Base-by-base conservation (phyloP, 2,113 vertebrate species). In the Anseranas semipalmata region DNA sequence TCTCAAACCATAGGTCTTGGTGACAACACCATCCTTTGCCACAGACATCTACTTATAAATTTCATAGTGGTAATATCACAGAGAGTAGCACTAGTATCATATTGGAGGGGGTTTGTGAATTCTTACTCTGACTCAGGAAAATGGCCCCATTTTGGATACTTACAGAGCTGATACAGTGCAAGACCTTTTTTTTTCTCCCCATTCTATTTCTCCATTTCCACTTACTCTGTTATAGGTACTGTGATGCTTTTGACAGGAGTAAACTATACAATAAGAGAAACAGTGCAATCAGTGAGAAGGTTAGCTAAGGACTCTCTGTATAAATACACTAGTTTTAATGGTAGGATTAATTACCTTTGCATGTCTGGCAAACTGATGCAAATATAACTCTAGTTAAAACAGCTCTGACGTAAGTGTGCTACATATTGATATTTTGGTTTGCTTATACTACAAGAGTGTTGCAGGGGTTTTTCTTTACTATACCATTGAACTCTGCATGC, bases 301-400 rank as follows among this genome's bases (percentile, higher is more conserved):
- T 1, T 86, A 32, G 50, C 18, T 56, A 76, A 83, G 87, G 11
- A 39, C 16, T 24, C 15, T 16, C 17, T 91, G 15, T 59, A 56
- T 35, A 77, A 79, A 56, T 73, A 41, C 15, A 62, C 27, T 77
- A 12, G 32, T 76, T 93, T 95, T 96, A 90, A 39, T 89, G 63
- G 74, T 8, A 91, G 45, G 58, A 59, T 92, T 95, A 87, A 94
- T 96, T 97, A 63, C 37, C 30, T 98, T 82, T 89, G 43, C 55
- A 33, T 67, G 8, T 59, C 73, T 96, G 48, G 32, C 70, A 85
- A 67, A 75, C 85, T 88, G 91, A 67, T 81, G 65, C 52, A 66
- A 90, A 72, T 75, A 67, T 30, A 91, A 83, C 66, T 89, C 19
- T 15, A 71, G n/a, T 81, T 87, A 85, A 94, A 95, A 62, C 22